Percentiles rank a stretch among this genome's conserved stretches.
Conservation (phyloP, 2,888 invertebrate genomes). For the Zygogramma bicolorata region DNA sequence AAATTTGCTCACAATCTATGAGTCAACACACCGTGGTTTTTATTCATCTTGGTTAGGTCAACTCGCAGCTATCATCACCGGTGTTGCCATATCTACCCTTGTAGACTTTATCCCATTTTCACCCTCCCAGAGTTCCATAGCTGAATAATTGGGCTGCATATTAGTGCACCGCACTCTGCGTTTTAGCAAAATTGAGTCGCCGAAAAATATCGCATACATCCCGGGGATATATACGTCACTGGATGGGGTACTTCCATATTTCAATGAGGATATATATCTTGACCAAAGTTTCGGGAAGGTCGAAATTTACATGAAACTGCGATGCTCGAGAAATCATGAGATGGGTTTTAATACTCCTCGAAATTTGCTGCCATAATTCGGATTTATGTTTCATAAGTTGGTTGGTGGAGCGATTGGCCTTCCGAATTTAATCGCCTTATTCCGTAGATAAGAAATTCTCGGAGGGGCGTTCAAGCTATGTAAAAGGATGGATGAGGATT, state of each 20-base stretch:
- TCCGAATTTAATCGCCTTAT: conserved; percentile 31
- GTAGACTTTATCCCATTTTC: background rate
- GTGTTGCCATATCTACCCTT: too few species aligned
- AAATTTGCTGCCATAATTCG: conserved; percentile 43
- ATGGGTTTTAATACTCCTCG: conserved; percentile 15
- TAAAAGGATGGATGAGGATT: background rate
- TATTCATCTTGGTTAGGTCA: too few species aligned
- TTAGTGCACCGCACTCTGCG: background rate
- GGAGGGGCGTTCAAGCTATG: background rate
- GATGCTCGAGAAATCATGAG: conserved; percentile 36
- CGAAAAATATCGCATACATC: background rate
- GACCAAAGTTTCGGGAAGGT: conserved; percentile 25
- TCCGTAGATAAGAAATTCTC: background rate
- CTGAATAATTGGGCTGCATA: background rate
- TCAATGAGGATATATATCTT: conserved; percentile 37
- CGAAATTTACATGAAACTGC: conserved; percentile 36
- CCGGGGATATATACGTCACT: conserved; percentile 1
- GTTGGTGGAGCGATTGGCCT: conserved; percentile 34
- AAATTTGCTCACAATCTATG: too few species aligned
- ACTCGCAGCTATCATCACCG: too few species aligned
- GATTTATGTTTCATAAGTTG: conserved; percentile 42
- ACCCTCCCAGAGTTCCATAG: background rate
- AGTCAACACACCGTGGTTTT: too few species aligned
- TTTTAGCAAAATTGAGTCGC: background rate
- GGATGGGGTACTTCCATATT: conserved; percentile 21